Base-by-base conservation (phyloP, 2,113 vertebrate species). In the Stomatorhinus ivindoensis region DNA sequence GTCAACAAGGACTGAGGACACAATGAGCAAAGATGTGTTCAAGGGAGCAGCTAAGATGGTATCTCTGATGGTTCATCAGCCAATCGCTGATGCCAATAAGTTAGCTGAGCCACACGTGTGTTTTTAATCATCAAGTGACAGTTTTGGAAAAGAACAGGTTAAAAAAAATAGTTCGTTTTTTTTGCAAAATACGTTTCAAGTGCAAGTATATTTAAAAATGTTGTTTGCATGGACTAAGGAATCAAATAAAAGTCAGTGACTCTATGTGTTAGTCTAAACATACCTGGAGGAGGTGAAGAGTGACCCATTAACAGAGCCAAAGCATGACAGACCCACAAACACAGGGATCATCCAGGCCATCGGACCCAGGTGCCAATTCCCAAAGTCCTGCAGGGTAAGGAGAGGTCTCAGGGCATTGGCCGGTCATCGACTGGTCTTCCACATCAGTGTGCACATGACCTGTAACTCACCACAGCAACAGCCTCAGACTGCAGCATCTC, bases 311-410 rank as follows among this genome's bases (percentile, higher is more conserved):
- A 99, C 98, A 0, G 98, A 99, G 1, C 98, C 98, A 0, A 99
- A 99, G 93, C 98, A 99, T 0, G 98, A 99, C 35, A 99, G 94
- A 4, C 98, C 98, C 5, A 99, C 98, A 31, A 99, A 99, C 91
- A 99, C 97, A 0, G 98, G 98, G 91, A 99, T 99, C 94, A 99
- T 96, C 98, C 98, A 99, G 17, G 98, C 94, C 98, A 99, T 99
- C 48, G 97, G 94, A 0, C 98, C 98, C 53, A 99, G 93, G 95
- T 99, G 96, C n/a, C 92, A 89, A 91, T 98, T 97, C 21, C 98
- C 98, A 88, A 99, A 99, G 90, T 99, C 98, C 98, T 99, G 50
- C 8, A 0, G 1, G 46, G 39, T 1, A 92, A 17, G 76, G 61
- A 39, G 86, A 87, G n/a, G 17, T 51, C 6, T 31, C n/a, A 69